phyloP scores from a whole-genome alignment of 2,113 vertebrate species.

The Numenius arquata region DNA sequence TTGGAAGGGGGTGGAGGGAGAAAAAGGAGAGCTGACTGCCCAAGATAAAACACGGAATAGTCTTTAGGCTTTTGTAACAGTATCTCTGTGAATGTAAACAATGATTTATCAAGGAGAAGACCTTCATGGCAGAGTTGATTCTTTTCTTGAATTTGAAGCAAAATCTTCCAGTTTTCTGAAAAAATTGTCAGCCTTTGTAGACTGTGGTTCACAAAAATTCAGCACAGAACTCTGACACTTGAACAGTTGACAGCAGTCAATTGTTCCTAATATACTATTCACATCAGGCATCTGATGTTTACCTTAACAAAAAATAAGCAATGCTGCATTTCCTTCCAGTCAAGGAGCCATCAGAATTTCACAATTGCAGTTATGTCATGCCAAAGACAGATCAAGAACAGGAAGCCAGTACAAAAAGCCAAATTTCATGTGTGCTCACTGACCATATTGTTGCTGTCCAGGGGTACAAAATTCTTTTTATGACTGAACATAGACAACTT shows the following conservation, averaged over 20 bases:
- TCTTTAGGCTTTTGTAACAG: neutral
- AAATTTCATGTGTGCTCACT: neutral
- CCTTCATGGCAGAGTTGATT: neutral
- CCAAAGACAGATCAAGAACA: neutral
- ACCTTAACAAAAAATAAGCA: neutral
- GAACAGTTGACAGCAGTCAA: neutral
- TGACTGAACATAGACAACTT: neutral
- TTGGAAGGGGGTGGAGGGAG: rapidly evolving
- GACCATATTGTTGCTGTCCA: rapidly evolving
- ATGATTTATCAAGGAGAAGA: neutral
- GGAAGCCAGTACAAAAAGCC: neutral
- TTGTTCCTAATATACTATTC: neutral
- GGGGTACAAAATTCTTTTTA: neutral
- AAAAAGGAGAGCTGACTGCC: neutral
- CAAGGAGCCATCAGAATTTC: neutral
- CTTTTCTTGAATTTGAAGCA: neutral
- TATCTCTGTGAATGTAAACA: neutral
- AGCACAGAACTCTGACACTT: neutral
- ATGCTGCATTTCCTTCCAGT: neutral
- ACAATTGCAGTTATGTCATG: neutral
- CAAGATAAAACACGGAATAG: neutral
- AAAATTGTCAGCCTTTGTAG: neutral
- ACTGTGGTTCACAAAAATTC: neutral
- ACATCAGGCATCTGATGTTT: neutral
- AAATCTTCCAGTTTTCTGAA: neutral